A percentile compares a stretch with the other conserved stretches of the same genome.
These are phyloP conservation scores for Clunio marinus DNA, from an alignment of 2,888 invertebrate genomes.

Conservation along the genomic window DNA sequence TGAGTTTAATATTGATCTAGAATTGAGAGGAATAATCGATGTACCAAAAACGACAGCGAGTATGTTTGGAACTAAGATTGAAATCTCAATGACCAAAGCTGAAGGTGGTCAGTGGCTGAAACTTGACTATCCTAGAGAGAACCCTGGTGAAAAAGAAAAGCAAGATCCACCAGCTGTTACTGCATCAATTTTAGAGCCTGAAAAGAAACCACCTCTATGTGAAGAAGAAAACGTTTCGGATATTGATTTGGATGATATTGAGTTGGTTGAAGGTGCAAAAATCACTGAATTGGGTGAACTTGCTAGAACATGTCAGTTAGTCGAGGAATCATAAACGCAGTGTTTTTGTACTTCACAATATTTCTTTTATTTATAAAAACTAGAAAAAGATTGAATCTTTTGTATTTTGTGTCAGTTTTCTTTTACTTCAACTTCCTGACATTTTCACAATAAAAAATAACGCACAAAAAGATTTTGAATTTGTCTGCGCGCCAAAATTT, in stretches of 20 bases:
- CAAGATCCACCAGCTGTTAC: neutral
- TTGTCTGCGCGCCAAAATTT: no score
- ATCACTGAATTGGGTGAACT: slow-evolving; percentile 33
- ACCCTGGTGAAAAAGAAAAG: slow-evolving; percentile 38
- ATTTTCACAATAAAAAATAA: no score
- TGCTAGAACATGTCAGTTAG: neutral
- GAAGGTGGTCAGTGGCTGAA: slow-evolving; percentile 79
- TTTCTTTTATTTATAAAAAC: no score
- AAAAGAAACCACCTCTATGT: neutral
- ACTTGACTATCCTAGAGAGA: slow-evolving; percentile 60
- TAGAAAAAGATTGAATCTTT: no score
- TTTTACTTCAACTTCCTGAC: no score
- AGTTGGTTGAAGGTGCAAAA: slow-evolving; percentile 47
- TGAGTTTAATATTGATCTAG: slow-evolving; percentile 68
- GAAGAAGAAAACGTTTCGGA: slow-evolving; percentile 53
- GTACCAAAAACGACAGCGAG: slow-evolving; percentile 66
- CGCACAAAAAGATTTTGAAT: no score
- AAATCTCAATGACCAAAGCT: slow-evolving; percentile 83
- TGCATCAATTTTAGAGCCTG: neutral
- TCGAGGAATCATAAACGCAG: neutral
- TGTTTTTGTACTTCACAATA: neutral
- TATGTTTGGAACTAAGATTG: slow-evolving; percentile 86
- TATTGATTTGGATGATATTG: slow-evolving; percentile 71
- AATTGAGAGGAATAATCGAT: slow-evolving; percentile 77
- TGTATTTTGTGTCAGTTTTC: no score